Base-by-base conservation (phyloP, 2,888 invertebrate genomes). In the Morpho achilles region DNA sequence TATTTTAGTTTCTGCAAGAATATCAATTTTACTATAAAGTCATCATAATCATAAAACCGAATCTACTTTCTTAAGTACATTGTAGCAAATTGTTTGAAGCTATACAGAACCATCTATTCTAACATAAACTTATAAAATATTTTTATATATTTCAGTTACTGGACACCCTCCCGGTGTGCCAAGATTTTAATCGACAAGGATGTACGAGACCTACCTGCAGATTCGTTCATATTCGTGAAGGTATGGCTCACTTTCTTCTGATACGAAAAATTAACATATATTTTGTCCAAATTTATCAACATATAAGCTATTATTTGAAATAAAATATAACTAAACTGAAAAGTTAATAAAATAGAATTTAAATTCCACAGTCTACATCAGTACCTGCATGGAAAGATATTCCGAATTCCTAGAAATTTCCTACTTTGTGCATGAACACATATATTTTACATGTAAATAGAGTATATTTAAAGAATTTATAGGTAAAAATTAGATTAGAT, bases 161-260 rank as follows among this genome's bases (percentile, higher is more conserved):
- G 98, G 98, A 97, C 98, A 98, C 97, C 97, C 98, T 97, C 97
- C 98, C 96, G 97, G 98, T 97, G 96, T 98, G 97, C 98, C 98
- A 97, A 97, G 98, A 97, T 98, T 98, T 98, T 98, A 98, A 97
- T 96, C 96, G 96, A 92, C 97, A 97, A 93, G 95, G 96, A 92
- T 97, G 97, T 94, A 95, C 95, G 93, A 95, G 97, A 94, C 95
- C 96, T 92, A 96, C 97, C 94, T 98, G 98, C 96, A 97, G 97
- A 95, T 97, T 97, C 94, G 96, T 98, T 93, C 98, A 98, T 95
- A 95, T 98, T 92, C 95, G 96, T 93, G 97, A 97, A 95, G 97
- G 98, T 98, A 91, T 92, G 94, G 39, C 46, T 39, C 22, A 32
- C 7, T 1, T 10, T 45, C n/a, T 54, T 48, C 48, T 47, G 44